Evolutionary conservation across 2,888 invertebrate species (phyloP).

Genomic region (Toxonevra muliebris): DNA sequence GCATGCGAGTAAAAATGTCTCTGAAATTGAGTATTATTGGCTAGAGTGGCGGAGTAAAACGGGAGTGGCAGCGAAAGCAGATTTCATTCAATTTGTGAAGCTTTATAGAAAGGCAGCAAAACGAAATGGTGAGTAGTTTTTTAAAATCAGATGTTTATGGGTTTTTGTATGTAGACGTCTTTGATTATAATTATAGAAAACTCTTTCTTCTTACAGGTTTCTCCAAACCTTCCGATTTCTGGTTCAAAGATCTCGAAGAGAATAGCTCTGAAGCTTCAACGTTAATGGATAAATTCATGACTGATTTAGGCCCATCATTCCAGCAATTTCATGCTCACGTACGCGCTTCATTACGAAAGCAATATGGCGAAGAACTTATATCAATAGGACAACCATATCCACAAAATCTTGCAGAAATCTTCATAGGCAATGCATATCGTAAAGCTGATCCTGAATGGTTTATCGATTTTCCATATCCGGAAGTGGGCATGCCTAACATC

Average conservation of each 20-base stretch:
- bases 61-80: conserved; percentile 47
- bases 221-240: conserved; percentile 70
- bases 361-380: conserved; percentile 51
- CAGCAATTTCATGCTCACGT: conserved; percentile 61
- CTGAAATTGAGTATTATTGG: conserved; percentile 61
- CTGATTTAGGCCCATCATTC: conserved; percentile 51
- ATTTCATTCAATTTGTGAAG: conserved; percentile 55
- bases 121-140: conserved; percentile 50
- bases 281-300: conserved; percentile 50
- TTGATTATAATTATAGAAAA: background rate
- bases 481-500: conserved; percentile 74
- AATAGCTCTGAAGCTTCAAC: conserved; percentile 48
- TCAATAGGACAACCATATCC: conserved; percentile 51
- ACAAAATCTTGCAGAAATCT: conserved; percentile 59
- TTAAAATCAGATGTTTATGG: background rate
- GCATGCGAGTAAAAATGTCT: conserved; percentile 49
- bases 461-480: conserved; percentile 72
- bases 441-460: conserved; percentile 66
- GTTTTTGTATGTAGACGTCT: background rate
- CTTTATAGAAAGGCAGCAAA: conserved; percentile 56
- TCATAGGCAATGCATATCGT: conserved; percentile 66
- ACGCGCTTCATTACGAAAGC: conserved; percentile 50
- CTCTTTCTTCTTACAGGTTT: conserved; percentile 33
- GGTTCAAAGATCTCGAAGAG: conserved; percentile 74
- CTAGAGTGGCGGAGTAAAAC: conserved; percentile 57